These are phyloP conservation scores for Nipponia nippon DNA, from an alignment of 2,113 vertebrate genomes.

Conservation along the genomic window DNA sequence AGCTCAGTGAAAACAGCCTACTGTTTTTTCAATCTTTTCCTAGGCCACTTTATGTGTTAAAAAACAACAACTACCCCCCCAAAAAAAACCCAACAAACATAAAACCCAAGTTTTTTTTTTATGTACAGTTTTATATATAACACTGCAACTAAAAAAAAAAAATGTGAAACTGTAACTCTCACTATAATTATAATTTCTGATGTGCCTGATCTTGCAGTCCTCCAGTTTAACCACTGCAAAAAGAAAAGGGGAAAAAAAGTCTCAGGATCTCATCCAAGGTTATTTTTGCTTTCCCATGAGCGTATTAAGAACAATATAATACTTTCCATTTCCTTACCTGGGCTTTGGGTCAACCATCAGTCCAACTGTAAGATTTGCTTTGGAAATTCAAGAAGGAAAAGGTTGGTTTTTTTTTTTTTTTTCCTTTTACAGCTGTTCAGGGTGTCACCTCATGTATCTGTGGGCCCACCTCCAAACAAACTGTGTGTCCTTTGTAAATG, in stretches of 20 bases:
- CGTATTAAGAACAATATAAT: not conserved
- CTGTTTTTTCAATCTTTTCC: not conserved
- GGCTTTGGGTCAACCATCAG: not conserved
- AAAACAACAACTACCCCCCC: not conserved
- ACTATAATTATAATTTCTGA: not conserved
- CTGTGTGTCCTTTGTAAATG: not conserved
- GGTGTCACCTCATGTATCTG: not conserved
- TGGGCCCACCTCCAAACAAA: not conserved
- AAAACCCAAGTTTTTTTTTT: not conserved
- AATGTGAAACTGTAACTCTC: not conserved
- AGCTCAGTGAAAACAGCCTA: not conserved
- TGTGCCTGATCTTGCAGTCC: not conserved
- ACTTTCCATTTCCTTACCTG: not conserved
- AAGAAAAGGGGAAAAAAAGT: not conserved
- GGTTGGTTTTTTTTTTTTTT: too few species aligned
- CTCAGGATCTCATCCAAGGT: not conserved
- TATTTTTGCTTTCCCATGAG: not conserved
- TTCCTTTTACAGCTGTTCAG: not conserved
- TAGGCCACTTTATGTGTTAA: not conserved
- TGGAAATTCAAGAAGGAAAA: not conserved
- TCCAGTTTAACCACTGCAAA: not conserved
- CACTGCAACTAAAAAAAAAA: not conserved
- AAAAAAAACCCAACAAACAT: not conserved
- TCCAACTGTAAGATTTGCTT: not conserved
- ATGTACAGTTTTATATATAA: not conserved